A percentile compares a stretch with the other conserved stretches of the same genome.
Evolutionary conservation across 2,797 vertebrate species (phyloP).

Genomic region (Pseudochirops cupreus): DNA sequence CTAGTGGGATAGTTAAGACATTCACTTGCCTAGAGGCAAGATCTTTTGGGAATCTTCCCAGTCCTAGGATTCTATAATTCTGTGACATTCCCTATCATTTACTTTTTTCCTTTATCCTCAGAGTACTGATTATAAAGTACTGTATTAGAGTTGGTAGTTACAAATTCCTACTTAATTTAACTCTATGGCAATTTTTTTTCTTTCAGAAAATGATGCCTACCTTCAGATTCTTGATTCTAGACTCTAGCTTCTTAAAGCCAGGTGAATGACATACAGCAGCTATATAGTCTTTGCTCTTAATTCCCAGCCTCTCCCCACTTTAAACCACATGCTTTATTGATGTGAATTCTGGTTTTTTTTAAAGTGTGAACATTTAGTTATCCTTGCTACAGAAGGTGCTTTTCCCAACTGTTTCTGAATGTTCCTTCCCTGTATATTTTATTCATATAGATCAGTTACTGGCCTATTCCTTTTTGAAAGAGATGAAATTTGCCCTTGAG

Average conservation of each 20-base stretch:
- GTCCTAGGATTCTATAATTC: not conserved
- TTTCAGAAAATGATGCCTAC: not conserved
- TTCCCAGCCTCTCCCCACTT: not conserved
- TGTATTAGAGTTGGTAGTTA: not conserved
- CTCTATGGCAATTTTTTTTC: not conserved
- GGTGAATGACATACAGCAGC: not conserved
- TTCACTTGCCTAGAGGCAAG: not conserved
- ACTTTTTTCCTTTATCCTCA: not conserved
- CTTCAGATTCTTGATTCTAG: not conserved
- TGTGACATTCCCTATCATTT: not conserved
- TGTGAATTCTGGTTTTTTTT: not conserved
- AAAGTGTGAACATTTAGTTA: conserved; percentile 70
- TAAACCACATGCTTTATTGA: conserved; percentile 72
- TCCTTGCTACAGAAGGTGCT: conserved; percentile 71
- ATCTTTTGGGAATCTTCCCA: not conserved
- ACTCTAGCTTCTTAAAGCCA: not conserved
- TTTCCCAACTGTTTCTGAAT: conserved; percentile 78
- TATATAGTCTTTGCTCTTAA: not conserved
- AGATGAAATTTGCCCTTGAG: conserved; percentile 88
- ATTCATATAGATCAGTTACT: conserved; percentile 81
- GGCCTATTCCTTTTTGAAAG: conserved; percentile 83
- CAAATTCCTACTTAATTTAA: not conserved
- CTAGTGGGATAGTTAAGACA: not conserved
- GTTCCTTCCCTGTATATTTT: conserved; percentile 83
- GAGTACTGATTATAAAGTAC: not conserved